A percentile compares a stretch with the other conserved stretches of the same genome.
These are phyloP conservation scores for Melieria omissa DNA, from an alignment of 2,888 invertebrate species.

Conservation along the genomic window DNA sequence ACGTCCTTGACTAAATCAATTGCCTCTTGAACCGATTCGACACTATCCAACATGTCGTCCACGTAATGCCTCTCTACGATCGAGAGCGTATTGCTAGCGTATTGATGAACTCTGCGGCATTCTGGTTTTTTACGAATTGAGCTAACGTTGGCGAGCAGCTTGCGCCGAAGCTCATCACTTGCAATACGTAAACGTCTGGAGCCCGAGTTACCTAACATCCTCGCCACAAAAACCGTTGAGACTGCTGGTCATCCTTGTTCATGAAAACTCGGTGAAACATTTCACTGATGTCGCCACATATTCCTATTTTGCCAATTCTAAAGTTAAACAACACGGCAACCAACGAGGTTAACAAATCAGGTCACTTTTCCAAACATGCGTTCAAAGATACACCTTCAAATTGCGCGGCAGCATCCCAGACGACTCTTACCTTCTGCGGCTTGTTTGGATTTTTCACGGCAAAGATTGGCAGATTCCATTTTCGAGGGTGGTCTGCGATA, in stretches of 20 bases:
- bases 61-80: slow-evolving; percentile 48
- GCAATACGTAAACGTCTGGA: slow-evolving; percentile 37
- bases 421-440: slow-evolving; percentile 49
- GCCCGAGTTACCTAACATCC: slow-evolving; percentile 32
- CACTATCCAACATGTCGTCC: slow-evolving; percentile 43
- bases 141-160: slow-evolving; percentile 9
- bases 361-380: slow-evolving; percentile 51
- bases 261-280: slow-evolving; percentile 53
- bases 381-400: slow-evolving; percentile 50
- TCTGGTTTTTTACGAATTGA: background rate
- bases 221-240: slow-evolving; percentile 55
- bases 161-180: slow-evolving; percentile 30
- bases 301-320: slow-evolving; percentile 52
- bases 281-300: slow-evolving; percentile 50
- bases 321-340: slow-evolving; percentile 59
- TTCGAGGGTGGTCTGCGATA: slow-evolving; percentile 44
- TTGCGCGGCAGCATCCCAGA: slow-evolving; percentile 55
- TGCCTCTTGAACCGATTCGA: slow-evolving; percentile 44
- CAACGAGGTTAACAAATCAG: slow-evolving; percentile 54
- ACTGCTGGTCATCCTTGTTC: slow-evolving; percentile 49
- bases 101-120: slow-evolving; percentile 34
- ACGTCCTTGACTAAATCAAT: slow-evolving; percentile 36
- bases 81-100: no score
- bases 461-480: slow-evolving; percentile 43
- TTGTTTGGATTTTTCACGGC: slow-evolving; percentile 49